These are phyloP conservation scores for Urosaurus nigricauda DNA, from an alignment of 2,797 vertebrate species.

Conservation along the genomic window DNA sequence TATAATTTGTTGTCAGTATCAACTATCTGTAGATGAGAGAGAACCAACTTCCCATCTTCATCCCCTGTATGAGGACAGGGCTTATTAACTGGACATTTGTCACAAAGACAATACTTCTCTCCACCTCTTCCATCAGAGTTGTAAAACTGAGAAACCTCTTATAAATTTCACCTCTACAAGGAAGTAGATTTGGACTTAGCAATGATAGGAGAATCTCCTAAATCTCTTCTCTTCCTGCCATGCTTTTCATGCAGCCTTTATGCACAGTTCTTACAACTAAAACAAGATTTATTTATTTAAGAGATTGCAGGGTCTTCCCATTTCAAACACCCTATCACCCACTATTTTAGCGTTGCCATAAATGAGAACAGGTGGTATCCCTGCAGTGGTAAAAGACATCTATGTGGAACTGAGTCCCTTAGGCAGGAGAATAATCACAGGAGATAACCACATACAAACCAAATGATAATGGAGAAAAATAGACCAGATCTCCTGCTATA, in stretches of 20 bases:
- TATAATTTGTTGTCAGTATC: not conserved
- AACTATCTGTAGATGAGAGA: not conserved
- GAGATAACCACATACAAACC: not conserved
- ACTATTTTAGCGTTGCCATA: no score
- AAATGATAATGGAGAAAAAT: not conserved
- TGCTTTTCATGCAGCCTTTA: not conserved
- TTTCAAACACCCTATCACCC: no score
- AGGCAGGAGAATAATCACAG: not conserved
- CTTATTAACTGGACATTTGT: not conserved
- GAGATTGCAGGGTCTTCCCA: not conserved
- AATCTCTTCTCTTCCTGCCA: no score
- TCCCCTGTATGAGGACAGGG: not conserved
- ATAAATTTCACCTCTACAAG: not conserved
- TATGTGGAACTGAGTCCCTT: not conserved
- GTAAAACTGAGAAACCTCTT: not conserved
- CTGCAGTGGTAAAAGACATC: not conserved
- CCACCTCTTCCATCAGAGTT: not conserved
- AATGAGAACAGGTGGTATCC: not conserved
- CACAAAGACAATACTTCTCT: not conserved
- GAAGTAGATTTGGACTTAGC: not conserved
- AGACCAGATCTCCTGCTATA: not conserved
- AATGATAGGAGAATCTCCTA: not conserved
- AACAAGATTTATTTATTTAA: not conserved
- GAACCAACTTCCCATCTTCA: not conserved
- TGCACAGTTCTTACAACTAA: not conserved